Evolutionary conservation across 2,113 vertebrate genomes (phyloP).

Genomic region (cat (Felis catus)): F.catus_Fca126_mat1.0 CM031411.1:88529501-88530000

Average conservation of each 20-base stretch:
- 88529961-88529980: background rate
- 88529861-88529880: background rate
- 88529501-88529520: too few relatives aligned
- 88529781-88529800: background rate
- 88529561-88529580: too few relatives aligned
- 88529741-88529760: background rate
- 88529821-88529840: background rate
- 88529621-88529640: too few relatives aligned
- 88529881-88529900: constrained; percentile 50
- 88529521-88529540: too few relatives aligned
- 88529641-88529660: background rate
- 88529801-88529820: background rate
- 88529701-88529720: constrained; percentile 9
- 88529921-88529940: background rate
- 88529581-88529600: too few relatives aligned
- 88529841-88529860: constrained; percentile 8
- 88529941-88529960: background rate
- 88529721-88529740: background rate
- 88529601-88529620: too few relatives aligned
- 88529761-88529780: background rate
- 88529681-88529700: background rate
- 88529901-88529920: background rate
- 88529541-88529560: too few relatives aligned
- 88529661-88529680: background rate
- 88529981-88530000: constrained; percentile 40